Evolutionary conservation across 2,113 vertebrate genomes (phyloP).

Genomic region (Centrocercus urophasianus): DNA sequence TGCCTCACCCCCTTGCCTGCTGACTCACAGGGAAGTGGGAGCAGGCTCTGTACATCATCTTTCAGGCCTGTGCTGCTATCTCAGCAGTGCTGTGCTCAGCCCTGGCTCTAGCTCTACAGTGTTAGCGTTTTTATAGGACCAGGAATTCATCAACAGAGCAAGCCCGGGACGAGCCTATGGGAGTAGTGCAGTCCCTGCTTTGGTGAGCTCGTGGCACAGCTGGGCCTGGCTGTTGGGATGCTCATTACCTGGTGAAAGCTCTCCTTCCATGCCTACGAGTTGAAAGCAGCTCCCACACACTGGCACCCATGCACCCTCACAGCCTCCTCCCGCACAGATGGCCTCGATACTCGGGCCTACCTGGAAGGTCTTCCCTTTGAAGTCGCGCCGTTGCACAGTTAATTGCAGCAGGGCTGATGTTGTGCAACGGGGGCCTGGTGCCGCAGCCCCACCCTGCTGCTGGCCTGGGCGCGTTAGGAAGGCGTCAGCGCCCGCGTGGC

Average conservation of each 20-base stretch:
- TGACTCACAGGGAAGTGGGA: background rate
- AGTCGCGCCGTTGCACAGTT: background rate
- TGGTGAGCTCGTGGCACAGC: background rate
- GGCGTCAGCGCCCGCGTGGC: background rate
- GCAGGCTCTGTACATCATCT: accelerated
- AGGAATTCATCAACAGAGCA: background rate
- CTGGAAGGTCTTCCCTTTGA: background rate
- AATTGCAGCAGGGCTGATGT: conserved; percentile 1
- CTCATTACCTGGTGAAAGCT: background rate
- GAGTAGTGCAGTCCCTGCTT: background rate
- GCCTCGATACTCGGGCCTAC: background rate
- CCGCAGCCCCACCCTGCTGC: background rate
- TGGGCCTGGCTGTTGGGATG: accelerated
- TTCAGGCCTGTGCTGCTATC: background rate
- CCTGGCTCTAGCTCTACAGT: background rate
- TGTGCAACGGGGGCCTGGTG: background rate
- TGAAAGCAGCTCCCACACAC: background rate
- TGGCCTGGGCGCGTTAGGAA: background rate
- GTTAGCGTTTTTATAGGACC: background rate
- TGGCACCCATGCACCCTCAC: accelerated
- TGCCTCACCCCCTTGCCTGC: background rate
- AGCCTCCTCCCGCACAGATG: background rate
- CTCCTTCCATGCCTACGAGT: background rate
- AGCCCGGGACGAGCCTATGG: background rate
- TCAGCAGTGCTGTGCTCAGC: background rate